A percentile compares a stretch with the other conserved stretches of the same genome.
phyloP scores from a whole-genome alignment of 1,140 invertebrate genomes.

The Bombus waltoni region DNA sequence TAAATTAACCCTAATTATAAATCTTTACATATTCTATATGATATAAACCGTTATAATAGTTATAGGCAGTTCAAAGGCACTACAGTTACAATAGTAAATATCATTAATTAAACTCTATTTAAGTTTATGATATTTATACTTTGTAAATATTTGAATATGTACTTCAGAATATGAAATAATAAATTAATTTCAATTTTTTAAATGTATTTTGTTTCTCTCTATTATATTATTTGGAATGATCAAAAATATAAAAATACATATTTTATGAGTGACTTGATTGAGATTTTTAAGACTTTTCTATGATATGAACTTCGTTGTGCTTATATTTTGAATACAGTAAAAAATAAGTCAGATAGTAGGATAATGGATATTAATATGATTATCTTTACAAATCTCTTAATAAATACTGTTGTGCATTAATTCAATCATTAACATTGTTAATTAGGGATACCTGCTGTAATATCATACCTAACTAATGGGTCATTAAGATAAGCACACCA shows the following conservation, averaged over 20 bases:
- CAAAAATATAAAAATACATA: constrained; percentile 25
- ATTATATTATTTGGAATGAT: neutral
- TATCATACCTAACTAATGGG: constrained; percentile 71
- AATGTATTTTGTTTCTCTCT: neutral
- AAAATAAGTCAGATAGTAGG: neutral
- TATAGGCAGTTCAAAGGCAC: constrained; percentile 23
- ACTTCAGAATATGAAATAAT: neutral
- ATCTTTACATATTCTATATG: neutral
- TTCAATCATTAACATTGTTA: constrained; percentile 38
- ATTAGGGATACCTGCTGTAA: constrained; percentile 49
- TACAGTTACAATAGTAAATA: neutral
- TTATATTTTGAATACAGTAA: neutral
- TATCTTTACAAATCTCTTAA: constrained; percentile 38
- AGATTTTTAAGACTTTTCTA: neutral
- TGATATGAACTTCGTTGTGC: constrained; percentile 14
- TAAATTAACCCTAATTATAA: constrained; percentile 22
- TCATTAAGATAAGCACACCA: constrained; percentile 81
- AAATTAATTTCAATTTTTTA: neutral
- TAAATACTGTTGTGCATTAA: constrained; percentile 40
- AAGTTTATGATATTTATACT: neutral
- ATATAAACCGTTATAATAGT: neutral
- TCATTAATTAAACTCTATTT: constrained; percentile 1
- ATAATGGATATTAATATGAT: constrained; percentile 7
- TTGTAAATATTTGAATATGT: neutral
- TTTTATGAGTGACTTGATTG: neutral